Base-by-base conservation (phyloP, 2,888 invertebrate genomes). In the Parnassius mnemosyne region DNA sequence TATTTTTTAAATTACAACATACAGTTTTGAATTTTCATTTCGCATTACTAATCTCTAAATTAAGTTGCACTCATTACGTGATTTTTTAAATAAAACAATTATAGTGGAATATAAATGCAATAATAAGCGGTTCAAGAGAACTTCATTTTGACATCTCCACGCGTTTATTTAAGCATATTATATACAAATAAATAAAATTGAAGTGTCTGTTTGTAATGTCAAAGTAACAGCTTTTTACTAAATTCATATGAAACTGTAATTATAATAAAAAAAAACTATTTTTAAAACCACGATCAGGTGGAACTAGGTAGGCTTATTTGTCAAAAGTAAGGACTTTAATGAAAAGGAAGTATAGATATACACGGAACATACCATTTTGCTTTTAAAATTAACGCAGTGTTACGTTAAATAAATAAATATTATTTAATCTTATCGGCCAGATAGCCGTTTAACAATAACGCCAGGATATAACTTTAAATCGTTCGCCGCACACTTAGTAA, bases 401-500 rank as follows among this genome's bases (percentile, higher is more conserved):
- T 53, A 59, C 59, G 7, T 57, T 57, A 57, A 41, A 53, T 53
- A 46, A 46, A 46, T 44, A 46, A 10, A 43, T 3, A 1, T 43
- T 1, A 20, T 57, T n/a, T 53, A 49, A 62, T 61, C 57, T 61
- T 61, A 61, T 62, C 58, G 10, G 13, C 13, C 12, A 3, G 50
- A 34, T 53, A 53, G 10, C 42, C 10, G 53, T 55, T 55, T 50
- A 60, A n/a, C 12, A 34, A 58, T 44, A 57, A 55, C 34, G 53
- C 61, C 57, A 60, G 65, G 58, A 63, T 63, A 57, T 42, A 60
- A 16, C 16, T 50, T 57, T 56, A 53, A 62, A 53, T 41, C 57
- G 41, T n/a, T 54, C 49, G 44, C 44, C 66, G 67, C 60, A 65
- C 70, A 66, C 70, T 66, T 61, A 61, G 59, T 65, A 61, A 73